Evolutionary conservation across 2,797 vertebrate species (phyloP).

Genomic region (Harpagifer antarcticus): DNA sequence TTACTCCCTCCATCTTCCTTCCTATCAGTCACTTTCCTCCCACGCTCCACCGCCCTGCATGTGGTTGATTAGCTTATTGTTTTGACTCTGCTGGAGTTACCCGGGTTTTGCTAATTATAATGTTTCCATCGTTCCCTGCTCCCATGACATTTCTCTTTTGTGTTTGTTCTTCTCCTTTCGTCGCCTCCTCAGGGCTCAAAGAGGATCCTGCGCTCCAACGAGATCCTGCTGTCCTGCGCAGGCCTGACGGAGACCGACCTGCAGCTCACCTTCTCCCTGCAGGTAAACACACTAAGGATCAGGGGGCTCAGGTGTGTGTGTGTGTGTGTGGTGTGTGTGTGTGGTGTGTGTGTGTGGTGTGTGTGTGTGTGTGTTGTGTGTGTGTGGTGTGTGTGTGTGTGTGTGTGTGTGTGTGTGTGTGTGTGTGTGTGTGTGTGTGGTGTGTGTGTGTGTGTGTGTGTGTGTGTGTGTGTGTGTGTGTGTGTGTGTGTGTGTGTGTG

Average conservation of each 20-base stretch:
- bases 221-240: slow-evolving; percentile 90
- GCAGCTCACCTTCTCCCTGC: slow-evolving; percentile 93
- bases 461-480: too few species aligned
- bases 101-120: slow-evolving; percentile 8
- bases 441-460: too few species aligned
- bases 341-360: too few species aligned
- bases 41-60: slow-evolving; percentile 28
- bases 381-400: too few species aligned
- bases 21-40: slow-evolving; percentile 9
- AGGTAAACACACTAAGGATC: slow-evolving; percentile 79
- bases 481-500: too few species aligned
- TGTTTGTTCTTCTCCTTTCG: slow-evolving; percentile 15
- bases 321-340: too few species aligned
- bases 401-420: too few species aligned
- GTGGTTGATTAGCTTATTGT: slow-evolving; percentile 57
- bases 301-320: too few species aligned
- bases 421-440: too few species aligned
- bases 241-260: slow-evolving; percentile 92
- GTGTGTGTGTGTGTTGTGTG: too few species aligned
- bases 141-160: neutral
- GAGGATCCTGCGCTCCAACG: slow-evolving; percentile 93
- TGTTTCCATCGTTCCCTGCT: neutral
- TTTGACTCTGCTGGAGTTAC: slow-evolving; percentile 33
- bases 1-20: neutral
- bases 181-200: slow-evolving; percentile 89